Conservation (phyloP, 2,888 invertebrate genomes). For the Clunio marinus region DNA sequence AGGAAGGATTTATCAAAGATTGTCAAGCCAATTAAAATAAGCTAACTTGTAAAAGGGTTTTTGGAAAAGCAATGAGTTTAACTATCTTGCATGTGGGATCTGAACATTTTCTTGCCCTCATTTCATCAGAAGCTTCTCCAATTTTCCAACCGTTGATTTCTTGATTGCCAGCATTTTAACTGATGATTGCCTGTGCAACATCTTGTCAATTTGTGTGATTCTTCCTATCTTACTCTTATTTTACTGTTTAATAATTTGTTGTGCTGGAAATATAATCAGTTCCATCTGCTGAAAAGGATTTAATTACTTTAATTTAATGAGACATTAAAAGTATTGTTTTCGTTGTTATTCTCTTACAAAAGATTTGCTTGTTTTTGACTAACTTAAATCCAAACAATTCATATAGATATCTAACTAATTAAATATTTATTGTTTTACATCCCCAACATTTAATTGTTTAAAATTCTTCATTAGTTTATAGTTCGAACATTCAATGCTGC, state of each 20-base stretch:
- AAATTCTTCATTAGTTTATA: too few species aligned
- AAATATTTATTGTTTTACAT: too few species aligned
- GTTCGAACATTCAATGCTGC: too few species aligned
- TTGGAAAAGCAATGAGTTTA: background rate
- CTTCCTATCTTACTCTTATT: background rate
- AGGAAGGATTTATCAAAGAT: constrained; percentile 13
- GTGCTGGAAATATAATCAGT: background rate
- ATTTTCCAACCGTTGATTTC: constrained; percentile 6
- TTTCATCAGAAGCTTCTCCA: background rate
- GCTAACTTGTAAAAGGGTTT: constrained; percentile 6
- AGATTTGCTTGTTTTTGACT: too few species aligned
- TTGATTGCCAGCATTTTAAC: constrained; percentile 15
- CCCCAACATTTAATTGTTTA: too few species aligned
- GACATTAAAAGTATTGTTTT: too few species aligned
- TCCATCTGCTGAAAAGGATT: background rate
- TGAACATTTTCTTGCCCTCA: too few species aligned
- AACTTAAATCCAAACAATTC: too few species aligned
- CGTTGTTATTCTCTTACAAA: too few species aligned
- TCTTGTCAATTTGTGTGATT: constrained; percentile 10
- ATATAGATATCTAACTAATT: too few species aligned
- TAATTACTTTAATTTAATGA: background rate
- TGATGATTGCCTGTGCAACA: constrained; percentile 11
- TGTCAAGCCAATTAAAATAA: constrained; percentile 6
- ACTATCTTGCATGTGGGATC: constrained; percentile 5
- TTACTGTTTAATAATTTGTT: background rate